A percentile compares a stretch with the other conserved stretches of the same genome.
These are phyloP conservation scores for Epistrophella euchroma DNA, from an alignment of 2,888 invertebrate genomes.

Conservation along the genomic window DNA sequence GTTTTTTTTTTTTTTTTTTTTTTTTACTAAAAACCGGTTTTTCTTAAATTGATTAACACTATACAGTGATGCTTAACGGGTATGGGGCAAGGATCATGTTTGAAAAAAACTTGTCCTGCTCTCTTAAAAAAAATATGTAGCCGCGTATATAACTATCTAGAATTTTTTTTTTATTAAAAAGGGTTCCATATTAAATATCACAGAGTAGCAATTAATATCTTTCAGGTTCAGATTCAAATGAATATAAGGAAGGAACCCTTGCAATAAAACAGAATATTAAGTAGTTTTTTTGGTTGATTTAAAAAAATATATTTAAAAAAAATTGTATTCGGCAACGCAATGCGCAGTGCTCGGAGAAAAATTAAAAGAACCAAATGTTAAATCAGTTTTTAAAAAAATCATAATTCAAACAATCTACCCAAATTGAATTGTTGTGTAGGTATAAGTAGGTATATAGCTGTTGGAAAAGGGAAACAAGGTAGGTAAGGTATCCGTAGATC, in stretches of 20 bases:
- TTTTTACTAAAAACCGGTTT: conserved; percentile 62
- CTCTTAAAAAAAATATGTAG: conserved; percentile 1
- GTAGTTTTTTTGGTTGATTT: conserved; percentile 36
- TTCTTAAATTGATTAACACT: conserved; percentile 70
- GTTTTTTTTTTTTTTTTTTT: conserved; percentile 25
- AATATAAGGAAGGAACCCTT: conserved; percentile 20
- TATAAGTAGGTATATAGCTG: background rate
- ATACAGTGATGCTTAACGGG: conserved; percentile 41
- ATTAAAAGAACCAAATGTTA: background rate
- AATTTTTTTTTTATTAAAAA: conserved; percentile 41
- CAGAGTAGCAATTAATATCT: conserved; percentile 70
- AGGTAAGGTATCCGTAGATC: too few species aligned
- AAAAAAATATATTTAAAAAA: background rate
- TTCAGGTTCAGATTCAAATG: conserved; percentile 45
- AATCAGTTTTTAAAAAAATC: background rate
- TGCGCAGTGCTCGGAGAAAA: background rate
- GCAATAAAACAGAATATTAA: conserved; percentile 35
- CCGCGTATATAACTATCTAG: conserved; percentile 22
- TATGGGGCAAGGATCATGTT: conserved; percentile 39
- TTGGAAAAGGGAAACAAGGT: too few species aligned
- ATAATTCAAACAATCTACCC: background rate
- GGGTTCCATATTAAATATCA: conserved; percentile 60
- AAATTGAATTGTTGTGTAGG: background rate
- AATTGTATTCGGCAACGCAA: background rate
- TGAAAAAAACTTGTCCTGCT: conserved; percentile 15